Conservation (phyloP, 2,797 vertebrate genomes). For the Smutsia gigantea region DNA sequence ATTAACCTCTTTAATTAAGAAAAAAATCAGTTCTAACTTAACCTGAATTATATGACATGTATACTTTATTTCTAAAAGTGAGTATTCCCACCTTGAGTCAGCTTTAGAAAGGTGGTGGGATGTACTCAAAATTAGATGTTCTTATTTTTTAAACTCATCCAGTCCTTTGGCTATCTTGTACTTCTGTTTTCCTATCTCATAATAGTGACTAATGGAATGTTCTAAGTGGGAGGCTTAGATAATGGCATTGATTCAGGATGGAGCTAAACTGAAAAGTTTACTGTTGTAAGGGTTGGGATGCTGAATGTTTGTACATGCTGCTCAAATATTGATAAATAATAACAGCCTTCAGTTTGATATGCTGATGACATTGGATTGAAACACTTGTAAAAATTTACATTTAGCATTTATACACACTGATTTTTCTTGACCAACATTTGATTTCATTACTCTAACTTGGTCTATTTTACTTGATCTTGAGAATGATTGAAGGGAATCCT, state of each 20-base stretch:
- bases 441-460: background rate
- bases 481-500: background rate
- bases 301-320: background rate
- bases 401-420: background rate
- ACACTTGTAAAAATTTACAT: background rate
- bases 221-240: background rate
- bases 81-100: background rate
- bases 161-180: background rate
- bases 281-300: background rate
- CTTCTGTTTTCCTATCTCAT: slow-evolving; percentile 17
- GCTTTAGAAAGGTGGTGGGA: background rate
- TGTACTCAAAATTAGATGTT: background rate
- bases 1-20: slow-evolving; percentile 38
- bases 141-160: background rate
- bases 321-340: background rate
- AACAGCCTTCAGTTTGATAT: background rate
- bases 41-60: background rate
- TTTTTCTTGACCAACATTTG: background rate
- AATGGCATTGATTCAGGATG: background rate
- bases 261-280: background rate
- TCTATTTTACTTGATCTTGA: background rate
- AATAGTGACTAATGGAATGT: background rate
- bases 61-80: slow-evolving; percentile 23
- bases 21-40: background rate
- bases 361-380: background rate